These are phyloP conservation scores for Cephalopholis sonnerati DNA, from an alignment of 2,113 vertebrate species.

Conservation along the genomic window DNA sequence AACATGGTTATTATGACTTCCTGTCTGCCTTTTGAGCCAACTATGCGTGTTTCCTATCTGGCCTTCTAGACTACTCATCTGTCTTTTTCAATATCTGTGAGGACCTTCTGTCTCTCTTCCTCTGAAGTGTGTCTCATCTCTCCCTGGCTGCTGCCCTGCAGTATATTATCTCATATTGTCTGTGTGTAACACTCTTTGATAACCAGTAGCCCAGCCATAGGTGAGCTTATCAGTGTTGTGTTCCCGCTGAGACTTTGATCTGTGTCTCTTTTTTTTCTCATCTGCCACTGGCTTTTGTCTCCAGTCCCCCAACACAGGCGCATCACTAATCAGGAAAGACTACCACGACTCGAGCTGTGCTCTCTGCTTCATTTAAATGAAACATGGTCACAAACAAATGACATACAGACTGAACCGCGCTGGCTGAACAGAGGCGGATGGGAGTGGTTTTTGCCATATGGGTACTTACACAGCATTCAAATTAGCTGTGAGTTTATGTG, in stretches of 20 bases:
- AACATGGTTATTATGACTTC: slow-evolving; percentile 30
- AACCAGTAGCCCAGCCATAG: slow-evolving; percentile 23
- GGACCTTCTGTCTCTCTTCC: slow-evolving; percentile 28
- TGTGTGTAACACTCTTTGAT: slow-evolving; percentile 23
- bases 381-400: slow-evolving; percentile 41
- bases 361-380: slow-evolving; percentile 16
- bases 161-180: slow-evolving; percentile 22
- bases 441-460: slow-evolving; percentile 55
- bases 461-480: slow-evolving; percentile 60
- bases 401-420: not conserved
- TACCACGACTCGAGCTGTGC: not conserved
- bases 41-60: slow-evolving; percentile 26
- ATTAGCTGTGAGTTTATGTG: slow-evolving; percentile 52
- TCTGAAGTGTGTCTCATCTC: slow-evolving; percentile 25
- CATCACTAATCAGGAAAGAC: slow-evolving; percentile 20
- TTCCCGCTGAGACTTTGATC: slow-evolving; percentile 37
- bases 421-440: slow-evolving; percentile 35
- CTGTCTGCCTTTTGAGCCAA: slow-evolving; percentile 38
- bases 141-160: slow-evolving; percentile 21
- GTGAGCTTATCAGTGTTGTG: slow-evolving; percentile 39
- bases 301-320: not conserved
- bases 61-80: slow-evolving; percentile 22
- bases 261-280: not conserved
- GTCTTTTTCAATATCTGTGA: slow-evolving; percentile 26
- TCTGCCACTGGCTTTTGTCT: slow-evolving; percentile 22